Conservation (phyloP, 2,888 invertebrate species). For the Pheosia gnoma region DNA sequence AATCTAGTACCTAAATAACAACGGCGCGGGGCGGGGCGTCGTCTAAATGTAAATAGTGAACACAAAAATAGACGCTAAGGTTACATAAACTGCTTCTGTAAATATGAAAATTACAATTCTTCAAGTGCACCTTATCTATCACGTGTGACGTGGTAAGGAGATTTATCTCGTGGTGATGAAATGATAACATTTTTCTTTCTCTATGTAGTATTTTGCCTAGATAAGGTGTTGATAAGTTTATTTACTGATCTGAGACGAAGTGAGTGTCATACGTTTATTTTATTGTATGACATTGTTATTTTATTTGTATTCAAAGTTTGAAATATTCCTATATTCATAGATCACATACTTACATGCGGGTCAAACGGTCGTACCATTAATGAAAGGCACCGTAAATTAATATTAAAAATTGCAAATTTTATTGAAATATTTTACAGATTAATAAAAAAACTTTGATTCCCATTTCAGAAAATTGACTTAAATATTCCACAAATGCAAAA, state of each 20-base stretch:
- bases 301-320: not conserved
- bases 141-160: constrained; percentile 30
- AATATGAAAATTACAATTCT: constrained; percentile 37
- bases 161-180: constrained; percentile 28
- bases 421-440: too few relatives aligned
- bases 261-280: not conserved
- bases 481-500: too few relatives aligned
- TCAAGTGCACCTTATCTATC: constrained; percentile 9
- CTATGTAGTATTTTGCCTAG: constrained; percentile 8
- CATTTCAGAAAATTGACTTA: too few relatives aligned
- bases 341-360: too few relatives aligned
- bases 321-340: too few relatives aligned
- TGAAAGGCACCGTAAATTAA: too few relatives aligned
- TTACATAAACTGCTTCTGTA: constrained; percentile 11
- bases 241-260: not conserved
- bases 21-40: too few relatives aligned
- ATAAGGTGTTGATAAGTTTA: not conserved
- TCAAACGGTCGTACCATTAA: too few relatives aligned
- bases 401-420: too few relatives aligned
- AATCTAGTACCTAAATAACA: too few relatives aligned
- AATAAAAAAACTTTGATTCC: too few relatives aligned
- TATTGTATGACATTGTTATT: not conserved
- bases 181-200: constrained; percentile 9
- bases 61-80: constrained; percentile 29
- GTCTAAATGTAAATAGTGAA: constrained; percentile 25